Evolutionary conservation across 1,140 invertebrate genomes (phyloP).

Genomic region (Phymorhynchus buccinoides): DNA sequence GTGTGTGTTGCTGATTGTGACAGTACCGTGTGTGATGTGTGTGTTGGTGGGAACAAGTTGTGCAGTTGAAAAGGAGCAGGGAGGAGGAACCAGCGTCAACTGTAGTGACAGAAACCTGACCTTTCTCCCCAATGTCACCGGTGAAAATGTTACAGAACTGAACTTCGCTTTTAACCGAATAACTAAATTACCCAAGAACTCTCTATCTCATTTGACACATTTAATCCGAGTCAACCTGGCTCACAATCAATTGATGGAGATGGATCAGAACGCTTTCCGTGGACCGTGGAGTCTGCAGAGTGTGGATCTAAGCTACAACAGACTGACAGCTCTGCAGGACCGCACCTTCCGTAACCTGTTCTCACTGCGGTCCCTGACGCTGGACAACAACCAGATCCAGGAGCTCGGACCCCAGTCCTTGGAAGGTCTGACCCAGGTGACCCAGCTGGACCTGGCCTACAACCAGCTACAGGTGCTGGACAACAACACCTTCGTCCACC

Average conservation of each 20-base stretch:
- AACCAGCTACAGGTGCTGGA: neutral
- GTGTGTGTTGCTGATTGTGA: neutral
- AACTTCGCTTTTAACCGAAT: neutral
- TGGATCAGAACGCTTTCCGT: neutral
- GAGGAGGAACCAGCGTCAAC: neutral
- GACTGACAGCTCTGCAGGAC: neutral
- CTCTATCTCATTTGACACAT: neutral
- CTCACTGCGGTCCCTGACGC: neutral
- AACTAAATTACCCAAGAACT: neutral
- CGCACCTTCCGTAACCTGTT: neutral
- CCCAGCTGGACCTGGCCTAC: neutral
- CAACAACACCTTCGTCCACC: neutral
- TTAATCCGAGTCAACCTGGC: neutral
- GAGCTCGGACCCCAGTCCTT: neutral
- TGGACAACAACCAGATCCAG: neutral
- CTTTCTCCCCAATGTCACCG: neutral
- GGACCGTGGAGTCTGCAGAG: neutral
- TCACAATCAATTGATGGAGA: neutral
- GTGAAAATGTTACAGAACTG: neutral
- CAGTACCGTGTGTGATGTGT: neutral
- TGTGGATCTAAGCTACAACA: neutral
- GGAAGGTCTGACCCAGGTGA: neutral
- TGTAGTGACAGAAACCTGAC: neutral
- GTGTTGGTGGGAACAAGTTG: neutral
- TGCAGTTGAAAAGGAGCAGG: neutral